Conservation (phyloP, 1,140 invertebrate genomes). For the Physella acuta region DNA sequence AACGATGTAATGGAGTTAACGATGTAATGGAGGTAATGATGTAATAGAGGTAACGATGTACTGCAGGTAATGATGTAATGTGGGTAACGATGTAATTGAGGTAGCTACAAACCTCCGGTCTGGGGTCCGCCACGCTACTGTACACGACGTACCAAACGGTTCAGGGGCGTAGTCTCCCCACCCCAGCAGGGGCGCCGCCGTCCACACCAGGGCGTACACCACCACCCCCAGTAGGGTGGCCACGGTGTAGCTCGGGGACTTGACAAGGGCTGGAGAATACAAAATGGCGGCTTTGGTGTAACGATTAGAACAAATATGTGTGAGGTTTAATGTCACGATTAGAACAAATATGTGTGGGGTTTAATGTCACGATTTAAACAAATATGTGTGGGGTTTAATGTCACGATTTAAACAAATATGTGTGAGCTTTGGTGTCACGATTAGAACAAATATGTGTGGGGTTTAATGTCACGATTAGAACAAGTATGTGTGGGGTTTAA, state of each 20-base stretch:
- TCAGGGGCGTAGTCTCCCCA: constrained; percentile 45
- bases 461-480: too few relatives aligned
- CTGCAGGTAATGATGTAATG: background rate
- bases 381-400: too few relatives aligned
- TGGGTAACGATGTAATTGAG: background rate
- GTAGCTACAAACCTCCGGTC: constrained; percentile 19
- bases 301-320: too few relatives aligned
- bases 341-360: too few relatives aligned
- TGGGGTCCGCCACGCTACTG: constrained; percentile 39
- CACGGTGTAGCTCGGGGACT: background rate
- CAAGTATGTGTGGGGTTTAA: too few relatives aligned
- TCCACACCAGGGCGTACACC: constrained; percentile 11
- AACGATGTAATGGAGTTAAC: background rate
- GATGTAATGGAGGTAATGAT: background rate
- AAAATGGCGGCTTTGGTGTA: too few relatives aligned
- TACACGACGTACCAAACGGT: constrained; percentile 50
- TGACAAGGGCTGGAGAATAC: constrained; percentile 5
- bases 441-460: too few relatives aligned
- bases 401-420: too few relatives aligned
- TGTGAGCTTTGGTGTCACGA: too few relatives aligned
- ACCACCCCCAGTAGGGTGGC: constrained; percentile 2
- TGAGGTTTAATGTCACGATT: too few relatives aligned
- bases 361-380: too few relatives aligned
- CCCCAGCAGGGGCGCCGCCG: constrained; percentile 35
- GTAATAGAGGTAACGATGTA: background rate